Conservation (phyloP, 2,113 vertebrate genomes). For the Salminus brasiliensis region DNA sequence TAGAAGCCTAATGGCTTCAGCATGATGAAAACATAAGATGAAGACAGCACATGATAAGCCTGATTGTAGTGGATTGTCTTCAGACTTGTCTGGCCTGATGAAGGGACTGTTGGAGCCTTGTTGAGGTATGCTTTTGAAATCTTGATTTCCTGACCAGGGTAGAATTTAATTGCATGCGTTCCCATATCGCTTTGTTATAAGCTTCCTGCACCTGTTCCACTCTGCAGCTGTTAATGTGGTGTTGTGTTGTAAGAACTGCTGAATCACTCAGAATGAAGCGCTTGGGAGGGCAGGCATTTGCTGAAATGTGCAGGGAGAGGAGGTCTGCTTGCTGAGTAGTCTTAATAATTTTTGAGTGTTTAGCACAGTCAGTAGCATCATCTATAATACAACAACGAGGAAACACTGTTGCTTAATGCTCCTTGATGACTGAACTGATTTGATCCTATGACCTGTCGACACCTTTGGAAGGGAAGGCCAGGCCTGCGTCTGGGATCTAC, state of each 20-base stretch:
- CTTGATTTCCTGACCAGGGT: neutral
- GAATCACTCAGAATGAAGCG: conserved; percentile 5
- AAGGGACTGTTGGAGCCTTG: neutral
- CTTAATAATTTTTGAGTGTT: neutral
- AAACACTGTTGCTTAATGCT: neutral
- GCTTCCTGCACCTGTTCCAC: neutral
- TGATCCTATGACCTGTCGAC: neutral
- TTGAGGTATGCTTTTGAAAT: neutral
- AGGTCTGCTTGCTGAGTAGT: neutral
- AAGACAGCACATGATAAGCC: too few relatives aligned
- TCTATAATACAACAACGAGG: neutral
- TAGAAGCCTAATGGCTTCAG: too few relatives aligned
- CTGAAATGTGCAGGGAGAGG: neutral
- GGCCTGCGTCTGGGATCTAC: too few relatives aligned
- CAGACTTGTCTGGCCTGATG: neutral
- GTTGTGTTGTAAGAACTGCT: neutral
- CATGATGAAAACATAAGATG: too few relatives aligned
- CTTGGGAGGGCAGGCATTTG: neutral
- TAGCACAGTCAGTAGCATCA: neutral
- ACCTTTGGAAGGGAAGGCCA: neutral
- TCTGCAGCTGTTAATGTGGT: neutral
- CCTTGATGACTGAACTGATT: neutral
- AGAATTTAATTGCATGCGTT: neutral
- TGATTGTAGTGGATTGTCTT: neutral
- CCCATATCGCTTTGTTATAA: too few relatives aligned